Evolutionary conservation across 2,888 invertebrate genomes (phyloP).

Genomic region (Polietes domitor): DNA sequence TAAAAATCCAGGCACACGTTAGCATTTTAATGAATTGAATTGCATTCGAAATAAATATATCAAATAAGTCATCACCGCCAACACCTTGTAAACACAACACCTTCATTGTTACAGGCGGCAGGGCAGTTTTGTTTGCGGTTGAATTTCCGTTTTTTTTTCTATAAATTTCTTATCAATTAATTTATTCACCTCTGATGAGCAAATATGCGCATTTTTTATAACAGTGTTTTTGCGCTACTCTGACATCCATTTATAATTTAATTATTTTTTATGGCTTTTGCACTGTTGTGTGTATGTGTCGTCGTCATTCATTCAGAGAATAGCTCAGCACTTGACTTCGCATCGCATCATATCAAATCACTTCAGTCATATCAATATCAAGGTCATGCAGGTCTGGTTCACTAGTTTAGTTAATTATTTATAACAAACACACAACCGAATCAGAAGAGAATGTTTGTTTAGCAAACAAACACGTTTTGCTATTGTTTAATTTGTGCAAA

Average conservation of each 20-base stretch:
- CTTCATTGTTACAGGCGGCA: neutral
- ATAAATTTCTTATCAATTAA: constrained; percentile 39
- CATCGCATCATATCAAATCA: neutral
- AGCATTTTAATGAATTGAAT: constrained; percentile 24
- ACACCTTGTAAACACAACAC: too few species aligned
- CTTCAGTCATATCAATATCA: constrained; percentile 48
- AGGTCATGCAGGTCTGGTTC: constrained; percentile 30
- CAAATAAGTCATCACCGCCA: too few species aligned
- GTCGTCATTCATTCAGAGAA: too few species aligned
- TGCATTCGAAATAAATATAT: neutral
- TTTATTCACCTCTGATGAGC: constrained; percentile 20
- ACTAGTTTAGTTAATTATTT: neutral
- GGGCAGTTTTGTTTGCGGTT: neutral
- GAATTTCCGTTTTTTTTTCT: neutral
- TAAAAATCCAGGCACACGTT: neutral
- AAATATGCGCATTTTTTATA: constrained; percentile 37
- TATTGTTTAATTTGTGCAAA: neutral
- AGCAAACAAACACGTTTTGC: neutral
- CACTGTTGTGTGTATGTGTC: neutral
- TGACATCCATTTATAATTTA: neutral
- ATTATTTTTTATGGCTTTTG: neutral
- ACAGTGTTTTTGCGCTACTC: neutral
- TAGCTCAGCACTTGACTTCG: too few species aligned
- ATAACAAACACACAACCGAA: neutral
- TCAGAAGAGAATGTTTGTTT: neutral